Evolutionary conservation across 2,888 invertebrate species (phyloP).

Genomic region (Drosophila histrio): DNA sequence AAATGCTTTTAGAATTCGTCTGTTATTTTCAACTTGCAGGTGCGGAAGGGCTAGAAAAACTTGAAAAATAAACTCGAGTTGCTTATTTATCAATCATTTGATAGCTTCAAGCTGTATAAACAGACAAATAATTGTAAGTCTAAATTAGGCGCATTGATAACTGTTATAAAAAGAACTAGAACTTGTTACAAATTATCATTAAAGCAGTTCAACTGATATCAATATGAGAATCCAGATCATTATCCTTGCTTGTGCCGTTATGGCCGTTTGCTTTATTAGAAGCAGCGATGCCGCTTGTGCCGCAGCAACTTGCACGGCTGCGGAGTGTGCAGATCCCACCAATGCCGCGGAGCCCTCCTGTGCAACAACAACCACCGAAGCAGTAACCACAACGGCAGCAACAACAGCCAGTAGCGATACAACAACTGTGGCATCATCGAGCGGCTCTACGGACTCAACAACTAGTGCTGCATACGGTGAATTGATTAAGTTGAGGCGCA

Average conservation of each 20-base stretch:
- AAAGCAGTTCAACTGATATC: slow-evolving; percentile 1
- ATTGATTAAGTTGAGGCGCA: neutral
- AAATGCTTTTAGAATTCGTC: too few relatives aligned
- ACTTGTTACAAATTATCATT: neutral
- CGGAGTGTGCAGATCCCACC: neutral
- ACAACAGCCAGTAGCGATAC: neutral
- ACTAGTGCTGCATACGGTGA: neutral
- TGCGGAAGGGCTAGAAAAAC: too few relatives aligned
- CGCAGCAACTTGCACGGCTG: neutral
- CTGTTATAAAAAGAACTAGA: neutral
- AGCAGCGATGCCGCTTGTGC: slow-evolving; percentile 5
- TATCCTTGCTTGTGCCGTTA: neutral
- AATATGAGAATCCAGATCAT: slow-evolving; percentile 18
- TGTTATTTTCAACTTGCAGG: too few relatives aligned
- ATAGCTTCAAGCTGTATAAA: neutral
- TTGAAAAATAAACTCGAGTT: too few relatives aligned
- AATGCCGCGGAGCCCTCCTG: slow-evolving; percentile 2
- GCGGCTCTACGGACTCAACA: neutral
- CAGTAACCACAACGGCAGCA: neutral
- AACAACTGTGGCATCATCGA: neutral
- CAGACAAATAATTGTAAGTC: neutral
- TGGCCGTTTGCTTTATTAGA: slow-evolving; percentile 1
- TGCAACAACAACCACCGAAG: neutral
- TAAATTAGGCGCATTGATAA: neutral
- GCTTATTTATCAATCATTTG: neutral